phyloP scores from a whole-genome alignment of 2,113 vertebrate species.

The Prinia subflava region DNA sequence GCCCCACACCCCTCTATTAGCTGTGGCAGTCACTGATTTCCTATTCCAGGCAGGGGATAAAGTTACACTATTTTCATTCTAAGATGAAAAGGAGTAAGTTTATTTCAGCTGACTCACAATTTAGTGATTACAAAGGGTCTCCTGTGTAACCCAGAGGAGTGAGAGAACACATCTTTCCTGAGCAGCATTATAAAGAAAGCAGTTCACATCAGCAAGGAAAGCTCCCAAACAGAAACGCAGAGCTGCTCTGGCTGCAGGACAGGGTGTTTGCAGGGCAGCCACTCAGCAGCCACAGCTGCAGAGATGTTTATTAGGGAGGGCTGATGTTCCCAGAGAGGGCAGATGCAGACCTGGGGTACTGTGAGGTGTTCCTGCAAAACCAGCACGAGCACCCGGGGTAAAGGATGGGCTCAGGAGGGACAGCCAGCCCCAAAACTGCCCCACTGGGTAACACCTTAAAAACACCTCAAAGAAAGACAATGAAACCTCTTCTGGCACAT shows the following conservation, averaged over 20 bases:
- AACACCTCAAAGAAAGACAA: background rate
- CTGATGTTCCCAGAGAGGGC: background rate
- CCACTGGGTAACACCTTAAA: background rate
- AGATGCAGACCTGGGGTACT: background rate
- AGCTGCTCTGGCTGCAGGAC: background rate
- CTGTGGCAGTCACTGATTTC: background rate
- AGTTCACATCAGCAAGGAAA: background rate
- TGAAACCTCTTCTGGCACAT: background rate
- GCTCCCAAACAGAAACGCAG: background rate
- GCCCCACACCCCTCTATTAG: background rate
- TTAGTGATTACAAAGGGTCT: background rate
- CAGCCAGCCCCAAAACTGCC: background rate
- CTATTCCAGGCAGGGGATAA: background rate
- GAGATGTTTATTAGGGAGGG: background rate
- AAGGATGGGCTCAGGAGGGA: background rate
- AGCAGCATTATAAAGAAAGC: background rate
- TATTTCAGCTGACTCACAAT: background rate
- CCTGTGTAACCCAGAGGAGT: background rate
- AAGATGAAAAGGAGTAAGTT: background rate
- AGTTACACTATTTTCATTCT: background rate
- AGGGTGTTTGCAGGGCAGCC: background rate
- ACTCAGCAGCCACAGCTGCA: background rate
- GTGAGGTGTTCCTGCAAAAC: background rate
- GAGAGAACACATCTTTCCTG: background rate
- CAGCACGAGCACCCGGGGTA: rapidly evolving